Evolutionary conservation across 2,888 invertebrate genomes (phyloP), one percentile per base, ranked within the genome.

Genomic region (Dasypolia templi): DNA sequence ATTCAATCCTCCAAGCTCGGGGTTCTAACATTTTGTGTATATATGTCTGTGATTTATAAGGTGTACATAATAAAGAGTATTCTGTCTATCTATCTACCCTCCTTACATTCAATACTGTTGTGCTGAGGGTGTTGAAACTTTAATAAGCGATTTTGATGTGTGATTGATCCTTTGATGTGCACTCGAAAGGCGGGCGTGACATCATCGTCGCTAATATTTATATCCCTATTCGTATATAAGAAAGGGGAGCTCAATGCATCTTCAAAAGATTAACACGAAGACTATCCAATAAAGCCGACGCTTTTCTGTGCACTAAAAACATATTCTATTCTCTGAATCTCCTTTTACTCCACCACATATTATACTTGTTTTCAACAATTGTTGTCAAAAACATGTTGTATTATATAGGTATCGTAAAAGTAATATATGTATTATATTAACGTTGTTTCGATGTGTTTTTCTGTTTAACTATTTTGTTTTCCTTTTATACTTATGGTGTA

Each of bases 61-160:
- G n/a, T n/a, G n/a, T n/a, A n/a, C n/a, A n/a, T n/a, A n/a, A n/a
- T n/a, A n/a, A n/a, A n/a, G n/a, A n/a, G n/a, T n/a, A n/a, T n/a
- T n/a, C n/a, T n/a, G n/a, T n/a, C n/a, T n/a, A n/a, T n/a, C n/a
- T n/a, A n/a, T n/a, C n/a, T 64, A 49, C 42, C 56, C 29, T n/a
- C 32, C 14, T 49, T 49, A 63, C 5, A 63, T 53, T 55, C 35
- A 53, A 58, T 72, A 66, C 22, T 55, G 46, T 63, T 51, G 58
- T 59, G 56, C 42, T 29, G 32, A 51, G 66, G 44, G 63, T 81
- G 66, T 80, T 71, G 53, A 58, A 66, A 62, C 68, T 65, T 76
- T 74, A 72, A 80, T 70, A 76, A 64, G 67, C 42, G 73, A 75
- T n/a, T n/a, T n/a, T n/a, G n/a, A n/a, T n/a, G n/a, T n/a, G n/a